These are phyloP conservation scores for Melanotaenia pygmaea DNA, from an alignment of 2,797 vertebrate species.

Conservation along the genomic window DNA sequence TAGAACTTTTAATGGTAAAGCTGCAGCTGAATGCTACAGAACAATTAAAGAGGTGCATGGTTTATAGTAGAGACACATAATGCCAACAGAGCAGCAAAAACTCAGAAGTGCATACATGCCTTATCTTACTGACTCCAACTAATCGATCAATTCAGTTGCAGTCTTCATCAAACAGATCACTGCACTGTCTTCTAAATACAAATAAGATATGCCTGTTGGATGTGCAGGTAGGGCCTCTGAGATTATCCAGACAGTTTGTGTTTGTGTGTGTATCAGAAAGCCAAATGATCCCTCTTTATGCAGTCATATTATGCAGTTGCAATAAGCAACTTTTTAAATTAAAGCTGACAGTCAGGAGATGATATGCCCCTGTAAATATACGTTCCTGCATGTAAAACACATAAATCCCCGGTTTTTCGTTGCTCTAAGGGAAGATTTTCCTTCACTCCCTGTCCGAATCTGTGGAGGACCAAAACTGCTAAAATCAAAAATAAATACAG, in stretches of 20 bases:
- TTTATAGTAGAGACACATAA: constrained; percentile 21
- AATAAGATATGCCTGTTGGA: constrained; percentile 63
- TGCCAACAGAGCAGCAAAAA: constrained; percentile 1
- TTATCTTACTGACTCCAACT: constrained; percentile 24
- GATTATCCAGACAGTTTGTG: constrained; percentile 20
- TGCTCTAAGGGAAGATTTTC: constrained; percentile 3
- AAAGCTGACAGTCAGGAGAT: constrained; percentile 5
- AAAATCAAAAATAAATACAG: too few relatives aligned
- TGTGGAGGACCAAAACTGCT: too few relatives aligned
- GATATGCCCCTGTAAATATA: not conserved
- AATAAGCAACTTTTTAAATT: constrained; percentile 17
- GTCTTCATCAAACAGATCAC: constrained; percentile 50
- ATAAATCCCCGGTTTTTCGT: constrained; percentile 2
- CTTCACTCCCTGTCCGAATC: not conserved
- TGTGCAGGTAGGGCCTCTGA: constrained; percentile 38
- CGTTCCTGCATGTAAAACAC: not conserved
- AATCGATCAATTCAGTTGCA: constrained; percentile 35
- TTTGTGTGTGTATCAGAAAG: constrained; percentile 21
- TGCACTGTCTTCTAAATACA: constrained; percentile 46
- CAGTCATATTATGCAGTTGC: constrained; percentile 2
- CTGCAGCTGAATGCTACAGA: not conserved
- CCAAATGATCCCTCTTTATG: constrained; percentile 18
- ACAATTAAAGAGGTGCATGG: constrained; percentile 5
- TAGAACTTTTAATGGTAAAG: not conserved
- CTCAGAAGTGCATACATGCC: constrained; percentile 11